Base-by-base conservation (phyloP, 2,113 vertebrate genomes). In the Nothoprocta pentlandii region DNA sequence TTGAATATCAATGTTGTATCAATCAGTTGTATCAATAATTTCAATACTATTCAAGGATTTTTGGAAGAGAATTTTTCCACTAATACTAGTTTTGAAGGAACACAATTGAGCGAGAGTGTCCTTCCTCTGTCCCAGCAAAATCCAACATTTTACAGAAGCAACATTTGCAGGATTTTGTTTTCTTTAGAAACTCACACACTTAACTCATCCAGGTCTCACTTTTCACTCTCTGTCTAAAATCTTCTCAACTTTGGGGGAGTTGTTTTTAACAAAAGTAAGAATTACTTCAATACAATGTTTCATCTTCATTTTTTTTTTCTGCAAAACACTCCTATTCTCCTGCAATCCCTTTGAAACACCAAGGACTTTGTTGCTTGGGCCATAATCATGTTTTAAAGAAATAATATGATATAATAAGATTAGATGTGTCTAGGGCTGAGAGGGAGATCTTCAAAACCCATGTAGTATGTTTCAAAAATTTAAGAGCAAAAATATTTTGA, bases 11-110 rank as follows among this genome's bases (percentile, higher is more conserved):
- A 34, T 34, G 28, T 15, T 67, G 17, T 32, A n/a, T 26, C 1
- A 0, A n/a, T 2, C 34, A 39, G 28, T 15, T 67, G 17, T 32
- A n/a, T 26, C 1, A 0, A n/a, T 2, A 0, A 16, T 71, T 46
- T 20, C 53, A 13, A 0, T 2, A 10, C 7, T 46, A 5, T 2
- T n/a, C 58, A 25, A 20, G 66, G 34, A 12, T 42, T 22, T 16
- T 0, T 87, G 44, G 21, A 30, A 62, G 53, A 62, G 32, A 2
- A 17, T 88, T 9, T 13, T 17, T 4, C 20, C 30, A 73, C 10
- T 5, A 2, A 2, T 8, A 12, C 3, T 0, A 0, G 42, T 44
- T 19, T 0, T 62, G 54, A 66, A 82, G 67, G 67, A 53, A 53
- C 80, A 68, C 6, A 16, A 34, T 34, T 25, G 19, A 67, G 4